These are phyloP conservation scores for Ovibos moschatus DNA, from an alignment of 2,113 vertebrate species.

Conservation along the genomic window DNA sequence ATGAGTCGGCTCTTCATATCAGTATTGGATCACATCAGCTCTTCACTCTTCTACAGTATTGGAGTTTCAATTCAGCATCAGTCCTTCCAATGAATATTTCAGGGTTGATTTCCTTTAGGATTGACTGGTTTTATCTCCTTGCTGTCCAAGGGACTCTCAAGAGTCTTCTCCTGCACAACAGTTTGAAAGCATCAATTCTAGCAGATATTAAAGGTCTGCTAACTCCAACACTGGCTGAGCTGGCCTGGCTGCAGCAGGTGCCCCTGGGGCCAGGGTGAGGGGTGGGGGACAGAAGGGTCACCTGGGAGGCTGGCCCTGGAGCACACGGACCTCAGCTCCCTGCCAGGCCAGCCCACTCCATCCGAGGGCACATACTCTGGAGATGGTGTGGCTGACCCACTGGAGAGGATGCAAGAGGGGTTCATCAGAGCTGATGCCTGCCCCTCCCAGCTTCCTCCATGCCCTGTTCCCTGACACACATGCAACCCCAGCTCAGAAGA, in stretches of 20 bases:
- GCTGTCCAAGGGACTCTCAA: background rate
- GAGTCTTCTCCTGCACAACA: background rate
- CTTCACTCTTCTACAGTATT: background rate
- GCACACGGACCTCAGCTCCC: background rate
- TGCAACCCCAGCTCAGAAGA: background rate
- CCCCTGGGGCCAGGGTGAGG: background rate
- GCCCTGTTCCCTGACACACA: background rate
- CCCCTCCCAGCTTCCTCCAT: background rate
- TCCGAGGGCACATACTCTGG: background rate
- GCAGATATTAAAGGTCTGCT: background rate
- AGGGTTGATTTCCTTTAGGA: background rate
- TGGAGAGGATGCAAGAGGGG: accelerated
- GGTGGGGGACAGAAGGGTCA: background rate
- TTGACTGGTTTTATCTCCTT: background rate
- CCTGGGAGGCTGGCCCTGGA: no score
- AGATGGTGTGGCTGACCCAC: background rate
- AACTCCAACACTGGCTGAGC: background rate
- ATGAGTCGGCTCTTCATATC: background rate
- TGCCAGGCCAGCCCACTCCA: background rate
- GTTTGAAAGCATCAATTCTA: background rate
- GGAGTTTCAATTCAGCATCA: background rate
- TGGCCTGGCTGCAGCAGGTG: background rate
- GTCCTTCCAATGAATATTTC: background rate
- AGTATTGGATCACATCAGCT: background rate
- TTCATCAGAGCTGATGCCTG: background rate